phyloP scores from a whole-genome alignment of 2,113 vertebrate species.

The Cynocephalus volans region DNA sequence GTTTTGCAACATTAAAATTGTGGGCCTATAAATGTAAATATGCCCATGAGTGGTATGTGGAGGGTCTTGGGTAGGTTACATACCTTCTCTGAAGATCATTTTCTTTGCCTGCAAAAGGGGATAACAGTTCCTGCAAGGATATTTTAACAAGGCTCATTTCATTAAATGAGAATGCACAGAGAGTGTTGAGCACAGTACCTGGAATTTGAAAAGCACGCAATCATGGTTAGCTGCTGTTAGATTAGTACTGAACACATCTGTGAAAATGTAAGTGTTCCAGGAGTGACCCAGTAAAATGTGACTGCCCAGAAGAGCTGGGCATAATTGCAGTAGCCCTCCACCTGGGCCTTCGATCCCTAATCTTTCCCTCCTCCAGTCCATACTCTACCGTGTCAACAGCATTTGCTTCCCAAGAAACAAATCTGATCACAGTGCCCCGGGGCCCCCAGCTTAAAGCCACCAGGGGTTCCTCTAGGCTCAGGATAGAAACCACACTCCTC shows the following conservation, averaged over 20 bases:
- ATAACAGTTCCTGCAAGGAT: neutral
- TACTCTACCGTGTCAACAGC: neutral
- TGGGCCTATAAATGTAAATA: neutral
- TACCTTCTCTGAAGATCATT: neutral
- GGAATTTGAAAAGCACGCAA: neutral
- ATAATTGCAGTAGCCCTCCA: neutral
- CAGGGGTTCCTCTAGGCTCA: neutral
- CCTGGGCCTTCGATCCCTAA: neutral
- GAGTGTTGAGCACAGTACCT: neutral
- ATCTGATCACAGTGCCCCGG: neutral
- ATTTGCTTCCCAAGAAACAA: constrained; percentile 30
- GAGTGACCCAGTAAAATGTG: neutral
- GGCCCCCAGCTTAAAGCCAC: neutral
- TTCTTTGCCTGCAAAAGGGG: neutral
- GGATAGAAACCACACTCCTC: neutral
- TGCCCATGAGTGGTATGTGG: neutral
- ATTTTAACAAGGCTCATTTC: neutral
- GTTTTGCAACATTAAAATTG: neutral
- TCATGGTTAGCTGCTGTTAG: neutral
- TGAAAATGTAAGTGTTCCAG: neutral
- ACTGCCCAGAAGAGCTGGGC: neutral
- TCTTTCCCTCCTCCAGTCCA: neutral
- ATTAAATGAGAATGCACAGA: neutral
- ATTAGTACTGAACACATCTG: neutral
- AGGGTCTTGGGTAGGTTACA: neutral